phyloP scores from a whole-genome alignment of 2,888 invertebrate species.

The Tetranychus piercei region DNA sequence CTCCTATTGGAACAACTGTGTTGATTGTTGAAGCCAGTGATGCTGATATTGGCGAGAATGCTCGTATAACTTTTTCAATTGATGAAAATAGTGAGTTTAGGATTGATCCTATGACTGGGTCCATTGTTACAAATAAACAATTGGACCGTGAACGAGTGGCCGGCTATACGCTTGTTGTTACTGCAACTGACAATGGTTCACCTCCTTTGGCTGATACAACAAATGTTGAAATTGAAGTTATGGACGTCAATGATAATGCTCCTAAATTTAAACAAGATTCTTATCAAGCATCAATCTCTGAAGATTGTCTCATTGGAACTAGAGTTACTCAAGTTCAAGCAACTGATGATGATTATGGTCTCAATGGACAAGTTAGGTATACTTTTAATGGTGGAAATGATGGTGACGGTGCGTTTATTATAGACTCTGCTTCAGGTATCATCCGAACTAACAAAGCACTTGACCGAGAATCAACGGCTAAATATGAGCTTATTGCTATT shows the following conservation, averaged over 20 bases:
- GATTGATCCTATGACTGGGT: slow-evolving; percentile 81
- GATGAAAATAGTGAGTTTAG: slow-evolving; percentile 44
- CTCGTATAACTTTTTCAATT: slow-evolving; percentile 41
- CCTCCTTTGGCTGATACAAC: slow-evolving; percentile 81
- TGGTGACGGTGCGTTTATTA: slow-evolving; percentile 73
- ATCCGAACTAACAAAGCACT: slow-evolving; percentile 69
- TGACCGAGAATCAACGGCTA: slow-evolving; percentile 71
- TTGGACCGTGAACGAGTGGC: slow-evolving; percentile 62
- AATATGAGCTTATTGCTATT: slow-evolving; percentile 63
- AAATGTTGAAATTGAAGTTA: slow-evolving; percentile 80
- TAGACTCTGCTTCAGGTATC: slow-evolving; percentile 78
- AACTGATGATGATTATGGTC: slow-evolving; percentile 61
- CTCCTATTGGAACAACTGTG: slow-evolving; percentile 73
- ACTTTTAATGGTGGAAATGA: slow-evolving; percentile 29
- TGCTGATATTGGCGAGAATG: slow-evolving; percentile 84
- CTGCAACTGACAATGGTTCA: slow-evolving; percentile 75
- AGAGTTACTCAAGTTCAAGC: slow-evolving; percentile 40
- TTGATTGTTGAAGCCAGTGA: slow-evolving; percentile 78
- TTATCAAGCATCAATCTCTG: slow-evolving; percentile 62
- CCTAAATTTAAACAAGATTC: slow-evolving; percentile 40
- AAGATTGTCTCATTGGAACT: slow-evolving; percentile 63
- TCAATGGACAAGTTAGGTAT: slow-evolving; percentile 57
- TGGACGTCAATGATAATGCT: slow-evolving; percentile 87
- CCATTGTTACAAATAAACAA: slow-evolving; percentile 62
- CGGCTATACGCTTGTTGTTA: slow-evolving; percentile 71